phyloP scores from a whole-genome alignment of 2,797 vertebrate species.

The Loriculus beryllinus region DNA sequence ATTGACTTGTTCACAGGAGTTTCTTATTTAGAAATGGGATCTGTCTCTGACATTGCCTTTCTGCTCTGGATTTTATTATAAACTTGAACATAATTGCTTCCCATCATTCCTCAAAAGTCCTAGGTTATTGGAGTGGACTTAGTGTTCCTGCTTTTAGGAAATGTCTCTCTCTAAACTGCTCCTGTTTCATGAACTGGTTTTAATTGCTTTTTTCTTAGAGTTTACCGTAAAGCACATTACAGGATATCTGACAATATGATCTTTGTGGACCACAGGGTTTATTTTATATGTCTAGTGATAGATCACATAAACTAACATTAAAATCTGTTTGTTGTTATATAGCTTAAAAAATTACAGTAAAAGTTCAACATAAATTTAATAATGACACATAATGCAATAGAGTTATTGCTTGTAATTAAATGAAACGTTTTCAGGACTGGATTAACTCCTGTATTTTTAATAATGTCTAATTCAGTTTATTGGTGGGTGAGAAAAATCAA shows the following conservation, averaged over 20 bases:
- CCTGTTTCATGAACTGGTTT: not conserved
- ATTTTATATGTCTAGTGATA: not conserved
- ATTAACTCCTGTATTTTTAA: not conserved
- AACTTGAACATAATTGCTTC: not conserved
- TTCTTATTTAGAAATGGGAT: conserved; percentile 23
- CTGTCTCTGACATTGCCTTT: conserved; percentile 40
- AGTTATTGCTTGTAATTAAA: not conserved
- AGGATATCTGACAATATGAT: not conserved
- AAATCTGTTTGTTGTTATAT: not conserved
- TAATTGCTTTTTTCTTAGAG: not conserved
- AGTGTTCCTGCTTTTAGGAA: not conserved
- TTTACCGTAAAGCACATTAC: not conserved
- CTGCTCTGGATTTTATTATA: conserved; percentile 36
- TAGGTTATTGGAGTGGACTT: not conserved
- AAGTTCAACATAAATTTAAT: not conserved
- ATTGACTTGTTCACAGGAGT: not conserved
- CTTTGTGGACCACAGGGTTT: not conserved
- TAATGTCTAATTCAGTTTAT: not conserved
- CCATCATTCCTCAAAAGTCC: conserved; percentile 23
- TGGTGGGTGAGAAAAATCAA: not conserved
- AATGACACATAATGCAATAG: not conserved
- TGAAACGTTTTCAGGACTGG: not conserved
- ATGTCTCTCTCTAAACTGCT: not conserved
- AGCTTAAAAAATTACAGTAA: not conserved
- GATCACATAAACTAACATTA: not conserved